These are phyloP conservation scores for Colostygia pectinataria DNA, from an alignment of 2,888 invertebrate species.

Conservation along the genomic window DNA sequence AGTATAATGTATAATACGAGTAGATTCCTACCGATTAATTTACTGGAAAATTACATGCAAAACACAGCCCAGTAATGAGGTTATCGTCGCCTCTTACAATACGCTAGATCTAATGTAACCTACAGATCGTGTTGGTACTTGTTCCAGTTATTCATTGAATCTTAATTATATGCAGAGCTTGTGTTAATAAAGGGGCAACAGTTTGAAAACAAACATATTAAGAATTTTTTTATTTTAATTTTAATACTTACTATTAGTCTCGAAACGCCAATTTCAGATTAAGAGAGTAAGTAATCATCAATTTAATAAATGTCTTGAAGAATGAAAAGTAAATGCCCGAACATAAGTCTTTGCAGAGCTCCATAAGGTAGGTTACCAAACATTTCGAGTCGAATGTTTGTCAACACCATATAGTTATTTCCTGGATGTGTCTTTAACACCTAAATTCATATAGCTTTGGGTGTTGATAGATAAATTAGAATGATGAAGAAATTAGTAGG, in stretches of 20 bases:
- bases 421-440: slow-evolving; percentile 12
- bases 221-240: neutral
- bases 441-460: slow-evolving; percentile 12
- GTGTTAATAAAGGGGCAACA: slow-evolving; percentile 39
- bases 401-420: slow-evolving; percentile 11
- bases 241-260: too few relatives aligned
- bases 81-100: slow-evolving; percentile 50
- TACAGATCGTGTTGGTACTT: slow-evolving; percentile 38
- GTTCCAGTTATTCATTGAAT: slow-evolving; percentile 53
- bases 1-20: too few relatives aligned
- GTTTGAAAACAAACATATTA: slow-evolving; percentile 7
- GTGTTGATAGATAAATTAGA: slow-evolving; percentile 21
- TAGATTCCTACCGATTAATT: slow-evolving; percentile 24
- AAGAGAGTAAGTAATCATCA: too few relatives aligned
- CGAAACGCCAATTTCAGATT: too few relatives aligned
- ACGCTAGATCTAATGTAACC: slow-evolving; percentile 27
- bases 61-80: slow-evolving; percentile 60
- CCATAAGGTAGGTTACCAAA: neutral
- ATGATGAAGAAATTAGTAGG: too few relatives aligned
- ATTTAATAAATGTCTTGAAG: too few relatives aligned
- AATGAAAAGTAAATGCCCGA: neutral
- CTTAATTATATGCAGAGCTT: slow-evolving; percentile 33
- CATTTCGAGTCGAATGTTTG: neutral
- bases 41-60: slow-evolving; percentile 58
- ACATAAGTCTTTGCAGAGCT: neutral